phyloP scores from a whole-genome alignment of 2,113 vertebrate species.

The Tauraco erythrolophus region DNA sequence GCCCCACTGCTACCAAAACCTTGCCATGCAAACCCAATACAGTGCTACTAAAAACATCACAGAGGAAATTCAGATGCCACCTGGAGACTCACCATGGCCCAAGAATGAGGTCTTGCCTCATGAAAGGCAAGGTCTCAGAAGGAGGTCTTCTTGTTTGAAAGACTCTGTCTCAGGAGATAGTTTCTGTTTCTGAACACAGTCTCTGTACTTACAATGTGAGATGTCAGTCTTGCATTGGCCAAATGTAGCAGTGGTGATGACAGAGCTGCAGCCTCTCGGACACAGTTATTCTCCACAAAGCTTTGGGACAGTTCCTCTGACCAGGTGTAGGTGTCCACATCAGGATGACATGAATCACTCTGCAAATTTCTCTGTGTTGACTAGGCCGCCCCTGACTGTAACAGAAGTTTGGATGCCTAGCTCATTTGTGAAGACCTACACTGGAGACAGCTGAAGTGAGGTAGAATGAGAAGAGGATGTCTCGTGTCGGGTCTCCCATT shows the following conservation, averaged over 20 bases:
- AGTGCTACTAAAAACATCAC: not conserved
- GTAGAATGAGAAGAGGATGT: not conserved
- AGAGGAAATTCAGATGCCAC: not conserved
- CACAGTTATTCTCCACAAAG: not conserved
- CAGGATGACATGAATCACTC: not conserved
- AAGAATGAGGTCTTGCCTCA: not conserved
- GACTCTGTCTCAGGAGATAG: not conserved
- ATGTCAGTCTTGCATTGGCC: not conserved
- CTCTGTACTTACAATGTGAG: not conserved
- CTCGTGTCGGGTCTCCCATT: not conserved
- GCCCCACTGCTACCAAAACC: not conserved
- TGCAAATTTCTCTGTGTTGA: not conserved
- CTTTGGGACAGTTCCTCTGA: not conserved
- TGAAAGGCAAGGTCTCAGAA: too few relatives aligned
- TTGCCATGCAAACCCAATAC: not conserved
- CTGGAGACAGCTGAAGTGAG: not conserved
- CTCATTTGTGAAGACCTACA: not conserved
- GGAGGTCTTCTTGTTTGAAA: not conserved
- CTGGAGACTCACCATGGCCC: not conserved
- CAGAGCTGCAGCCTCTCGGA: not conserved
- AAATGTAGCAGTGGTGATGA: not conserved
- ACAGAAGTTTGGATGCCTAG: not conserved
- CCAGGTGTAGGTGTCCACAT: not conserved
- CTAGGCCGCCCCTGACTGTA: not conserved
- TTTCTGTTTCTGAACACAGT: not conserved